phyloP scores from a whole-genome alignment of 2,888 invertebrate genomes.

The Mesorhabditis sp. region DNA sequence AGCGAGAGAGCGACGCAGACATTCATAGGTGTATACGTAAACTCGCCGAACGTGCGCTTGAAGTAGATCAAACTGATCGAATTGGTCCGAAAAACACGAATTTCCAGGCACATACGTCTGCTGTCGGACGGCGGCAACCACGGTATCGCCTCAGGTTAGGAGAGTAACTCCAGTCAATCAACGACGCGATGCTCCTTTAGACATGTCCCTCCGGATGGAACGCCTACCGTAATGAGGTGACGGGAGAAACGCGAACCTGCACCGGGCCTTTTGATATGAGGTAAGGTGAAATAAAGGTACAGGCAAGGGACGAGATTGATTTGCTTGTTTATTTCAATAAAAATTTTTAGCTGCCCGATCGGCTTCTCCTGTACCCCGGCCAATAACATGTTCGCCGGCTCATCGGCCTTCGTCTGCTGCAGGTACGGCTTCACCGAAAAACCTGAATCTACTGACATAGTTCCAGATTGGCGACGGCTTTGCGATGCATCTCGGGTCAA shows the following conservation, averaged over 20 bases:
- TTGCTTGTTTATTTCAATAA: too few species aligned
- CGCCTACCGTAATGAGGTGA: constrained; percentile 29
- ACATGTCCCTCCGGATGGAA: constrained; percentile 43
- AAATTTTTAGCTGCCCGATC: constrained; percentile 28
- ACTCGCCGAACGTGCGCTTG: too few species aligned
- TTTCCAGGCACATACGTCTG: constrained; percentile 44
- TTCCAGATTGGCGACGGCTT: constrained; percentile 45
- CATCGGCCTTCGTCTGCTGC: not conserved
- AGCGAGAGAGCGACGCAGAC: too few species aligned
- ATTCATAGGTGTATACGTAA: too few species aligned
- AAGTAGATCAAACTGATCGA: too few species aligned
- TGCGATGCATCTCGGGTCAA: constrained; percentile 33
- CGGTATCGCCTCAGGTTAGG: not conserved
- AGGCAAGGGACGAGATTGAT: too few species aligned
- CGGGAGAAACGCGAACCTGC: constrained; percentile 25
- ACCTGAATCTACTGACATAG: constrained; percentile 26
- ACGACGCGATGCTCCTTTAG: not conserved
- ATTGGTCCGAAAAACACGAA: too few species aligned
- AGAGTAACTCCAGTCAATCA: not conserved
- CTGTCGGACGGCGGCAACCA: constrained; percentile 26
- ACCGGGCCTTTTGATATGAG: constrained; percentile 27
- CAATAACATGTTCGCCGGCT: not conserved
- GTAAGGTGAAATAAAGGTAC: constrained; percentile 15
- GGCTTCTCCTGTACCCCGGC: constrained; percentile 43
- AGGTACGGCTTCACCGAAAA: not conserved